Base-by-base conservation (phyloP, 2,113 vertebrate species). In the Charadrius vociferus region DNA sequence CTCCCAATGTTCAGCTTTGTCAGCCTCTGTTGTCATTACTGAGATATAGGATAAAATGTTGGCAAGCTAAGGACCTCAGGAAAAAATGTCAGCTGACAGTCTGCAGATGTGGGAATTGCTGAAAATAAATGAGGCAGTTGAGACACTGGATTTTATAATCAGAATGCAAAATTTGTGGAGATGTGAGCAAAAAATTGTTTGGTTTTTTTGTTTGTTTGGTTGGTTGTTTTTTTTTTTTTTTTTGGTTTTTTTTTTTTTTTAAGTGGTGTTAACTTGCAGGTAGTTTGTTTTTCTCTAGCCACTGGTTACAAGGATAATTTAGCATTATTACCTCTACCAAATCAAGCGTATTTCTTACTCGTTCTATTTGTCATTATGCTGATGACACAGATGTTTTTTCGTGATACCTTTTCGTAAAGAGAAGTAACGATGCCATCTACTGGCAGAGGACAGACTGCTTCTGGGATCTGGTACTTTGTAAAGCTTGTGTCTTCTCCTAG, bases 361-460 rank as follows among this genome's bases (percentile, higher is more conserved):
- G 81, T 81, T 36, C 32, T 71, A 9, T 39, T 62, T 66, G 15
- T 36, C 24, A 11, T 66, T 66, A 49, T 84, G 39, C 29, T 34
- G 49, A 3, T 12, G 58, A 50, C 34, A 50, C 4, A 26, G n/a
- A 39, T 80, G 27, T 68, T 81, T 49, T 70, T 10, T 10, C 30
- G 43, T 34, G 49, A 55, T 65, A 12, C 14, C 6, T 62, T 65
- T 79, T 41, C 18, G 12, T 82, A 62, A 50, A 4, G 29, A 95
- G 84, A 88, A 88, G 32, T 61, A 53, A 81, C 37, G 53, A 26
- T 97, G 97, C 96, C 96, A 97, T 82, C 96, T 97, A 52, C 94
- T 89, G 96, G 94, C 63, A 66, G 66, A 95, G 26, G 14, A 53
- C 52, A 26, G 45, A 16, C 39, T 0, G 4, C 34, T 53, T 52